Percentiles rank a stretch among this genome's conserved stretches.
phyloP scores from a whole-genome alignment of 2,888 invertebrate genomes.

The Dicranocentrus wangi region DNA sequence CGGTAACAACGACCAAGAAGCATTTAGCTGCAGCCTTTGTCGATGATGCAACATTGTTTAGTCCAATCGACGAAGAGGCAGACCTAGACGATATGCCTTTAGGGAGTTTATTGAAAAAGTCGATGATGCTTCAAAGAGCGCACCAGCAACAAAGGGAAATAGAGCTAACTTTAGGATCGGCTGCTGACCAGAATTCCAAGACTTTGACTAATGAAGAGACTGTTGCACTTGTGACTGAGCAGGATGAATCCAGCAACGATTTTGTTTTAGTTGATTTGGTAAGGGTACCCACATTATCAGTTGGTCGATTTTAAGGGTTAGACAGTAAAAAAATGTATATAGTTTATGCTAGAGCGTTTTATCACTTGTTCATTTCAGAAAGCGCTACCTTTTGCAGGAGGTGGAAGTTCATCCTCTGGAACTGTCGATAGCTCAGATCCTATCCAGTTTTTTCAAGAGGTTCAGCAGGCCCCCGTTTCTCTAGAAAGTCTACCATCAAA shows the following conservation, averaged over 20 bases:
- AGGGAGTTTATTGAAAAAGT: slow-evolving; percentile 48
- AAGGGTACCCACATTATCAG: slow-evolving; percentile 75
- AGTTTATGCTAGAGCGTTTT: no score
- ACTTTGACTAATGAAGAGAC: slow-evolving; percentile 63
- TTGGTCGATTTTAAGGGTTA: no score
- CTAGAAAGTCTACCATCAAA: slow-evolving; percentile 55
- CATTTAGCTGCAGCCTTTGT: slow-evolving; percentile 61
- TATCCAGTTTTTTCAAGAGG: slow-evolving; percentile 86
- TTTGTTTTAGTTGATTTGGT: slow-evolving; percentile 84
- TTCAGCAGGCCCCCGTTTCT: slow-evolving; percentile 82
- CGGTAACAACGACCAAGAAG: slow-evolving; percentile 57
- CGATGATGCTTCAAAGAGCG: slow-evolving; percentile 46
- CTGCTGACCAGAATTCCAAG: slow-evolving; percentile 45
- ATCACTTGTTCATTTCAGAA: slow-evolving; percentile 32
- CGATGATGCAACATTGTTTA: slow-evolving; percentile 55
- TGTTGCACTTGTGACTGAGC: slow-evolving; percentile 61
- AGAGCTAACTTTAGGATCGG: background rate
- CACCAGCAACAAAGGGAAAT: slow-evolving; percentile 23
- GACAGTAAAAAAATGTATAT: no score
- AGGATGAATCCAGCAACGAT: slow-evolving; percentile 64
- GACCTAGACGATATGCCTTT: slow-evolving; percentile 56
- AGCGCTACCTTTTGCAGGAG: slow-evolving; percentile 59
- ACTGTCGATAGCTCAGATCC: slow-evolving; percentile 78
- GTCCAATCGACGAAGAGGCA: slow-evolving; percentile 59
- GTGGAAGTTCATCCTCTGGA: slow-evolving; percentile 60